phyloP scores from a whole-genome alignment of 2,797 vertebrate genomes.

The Parotocinclus haroldoi region DNA sequence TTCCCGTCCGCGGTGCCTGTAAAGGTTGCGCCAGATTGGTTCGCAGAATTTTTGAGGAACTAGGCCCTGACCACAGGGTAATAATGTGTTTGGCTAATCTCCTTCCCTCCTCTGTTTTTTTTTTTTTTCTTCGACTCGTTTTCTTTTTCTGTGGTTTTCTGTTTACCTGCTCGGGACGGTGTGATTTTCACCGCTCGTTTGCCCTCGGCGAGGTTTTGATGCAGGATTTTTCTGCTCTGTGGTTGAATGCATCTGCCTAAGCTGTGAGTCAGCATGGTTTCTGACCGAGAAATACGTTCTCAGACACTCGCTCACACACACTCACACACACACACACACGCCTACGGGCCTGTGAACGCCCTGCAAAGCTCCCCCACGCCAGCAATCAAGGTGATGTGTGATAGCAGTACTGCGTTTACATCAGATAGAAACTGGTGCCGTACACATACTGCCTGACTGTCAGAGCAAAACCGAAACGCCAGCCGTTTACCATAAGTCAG shows the following conservation, averaged over 20 bases:
- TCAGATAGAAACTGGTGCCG: constrained; percentile 59
- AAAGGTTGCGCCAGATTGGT: constrained; percentile 23
- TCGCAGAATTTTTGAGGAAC: constrained; percentile 46
- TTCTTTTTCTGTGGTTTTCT: constrained; percentile 33
- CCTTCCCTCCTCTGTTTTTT: constrained; percentile 20
- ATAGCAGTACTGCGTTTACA: constrained; percentile 51
- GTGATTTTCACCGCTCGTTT: constrained; percentile 17
- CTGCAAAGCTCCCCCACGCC: constrained; percentile 34
- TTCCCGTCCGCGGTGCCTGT: constrained; percentile 39
- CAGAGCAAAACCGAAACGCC: constrained; percentile 64
- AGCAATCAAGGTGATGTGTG: constrained; percentile 45
- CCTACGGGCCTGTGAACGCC: constrained; percentile 41
- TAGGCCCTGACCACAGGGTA: constrained; percentile 33
- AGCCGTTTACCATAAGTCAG: constrained; percentile 68
- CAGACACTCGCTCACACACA: constrained; percentile 10
- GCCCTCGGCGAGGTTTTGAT: neutral
- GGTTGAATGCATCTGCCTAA: constrained; percentile 35
- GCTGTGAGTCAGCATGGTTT: constrained; percentile 50
- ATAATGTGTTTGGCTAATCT: constrained; percentile 39
- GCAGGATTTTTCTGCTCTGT: constrained; percentile 37
- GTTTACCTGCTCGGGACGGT: constrained; percentile 24
- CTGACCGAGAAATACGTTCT: constrained; percentile 40
- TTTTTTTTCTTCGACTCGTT: constrained; percentile 17
- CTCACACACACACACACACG: constrained; percentile 37
- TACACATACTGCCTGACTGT: constrained; percentile 36